A percentile compares a stretch with the other conserved stretches of the same genome.
These are phyloP conservation scores for Polietes domitor DNA, from an alignment of 2,888 invertebrate genomes.

Conservation along the genomic window DNA sequence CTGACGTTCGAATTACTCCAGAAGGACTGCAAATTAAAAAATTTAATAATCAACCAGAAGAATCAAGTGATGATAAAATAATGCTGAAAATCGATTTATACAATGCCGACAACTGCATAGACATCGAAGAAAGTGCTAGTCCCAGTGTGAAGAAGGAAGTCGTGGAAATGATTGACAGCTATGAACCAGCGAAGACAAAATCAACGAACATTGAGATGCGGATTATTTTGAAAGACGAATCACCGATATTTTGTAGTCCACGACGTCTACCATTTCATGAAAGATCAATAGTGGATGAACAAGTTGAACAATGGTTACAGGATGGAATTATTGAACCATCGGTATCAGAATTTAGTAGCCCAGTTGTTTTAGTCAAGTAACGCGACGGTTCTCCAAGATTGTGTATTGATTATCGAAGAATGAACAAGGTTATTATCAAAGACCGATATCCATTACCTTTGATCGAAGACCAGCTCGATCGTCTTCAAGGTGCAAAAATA, in stretches of 20 bases:
- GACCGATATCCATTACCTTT: slow-evolving; percentile 64
- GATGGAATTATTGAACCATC: slow-evolving; percentile 23
- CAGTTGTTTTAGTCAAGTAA: not conserved
- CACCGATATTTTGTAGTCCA: slow-evolving; percentile 9
- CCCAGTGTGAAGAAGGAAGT: too few species aligned
- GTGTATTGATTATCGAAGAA: slow-evolving; percentile 42
- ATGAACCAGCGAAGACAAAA: too few species aligned
- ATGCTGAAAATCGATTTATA: not conserved
- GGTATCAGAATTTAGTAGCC: not conserved
- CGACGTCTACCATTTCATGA: not conserved
- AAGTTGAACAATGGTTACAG: slow-evolving; percentile 55
- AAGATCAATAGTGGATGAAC: slow-evolving; percentile 4
- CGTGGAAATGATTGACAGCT: too few species aligned
- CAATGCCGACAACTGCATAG: not conserved
- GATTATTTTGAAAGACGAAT: slow-evolving; percentile 5
- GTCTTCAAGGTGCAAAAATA: slow-evolving; percentile 69
- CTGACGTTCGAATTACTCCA: not conserved
- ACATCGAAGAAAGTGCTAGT: not conserved
- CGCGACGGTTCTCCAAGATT: slow-evolving; percentile 57
- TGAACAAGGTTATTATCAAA: slow-evolving; percentile 57
- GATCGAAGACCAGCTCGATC: slow-evolving; percentile 74
- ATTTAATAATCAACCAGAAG: not conserved
- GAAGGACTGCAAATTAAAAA: not conserved
- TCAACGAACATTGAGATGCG: not conserved
- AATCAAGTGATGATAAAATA: not conserved